phyloP scores from a whole-genome alignment of 2,888 invertebrate genomes.

The Aleiodes leptofemur region DNA sequence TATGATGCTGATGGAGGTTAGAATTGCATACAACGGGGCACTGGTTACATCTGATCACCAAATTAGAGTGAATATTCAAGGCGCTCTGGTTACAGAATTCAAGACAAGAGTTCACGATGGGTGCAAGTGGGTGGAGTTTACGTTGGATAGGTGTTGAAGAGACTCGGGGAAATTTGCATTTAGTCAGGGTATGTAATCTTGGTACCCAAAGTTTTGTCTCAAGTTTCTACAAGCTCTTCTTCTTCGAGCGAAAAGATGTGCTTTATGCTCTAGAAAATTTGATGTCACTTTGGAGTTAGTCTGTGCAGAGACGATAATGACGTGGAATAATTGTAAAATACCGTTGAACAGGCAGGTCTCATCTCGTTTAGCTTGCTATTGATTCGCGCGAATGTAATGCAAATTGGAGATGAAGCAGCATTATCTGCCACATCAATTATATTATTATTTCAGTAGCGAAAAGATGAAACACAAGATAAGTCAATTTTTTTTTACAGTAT shows the following conservation, averaged over 20 bases:
- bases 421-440: too few species aligned
- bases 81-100: not conserved
- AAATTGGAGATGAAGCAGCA: too few species aligned
- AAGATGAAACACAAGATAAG: too few species aligned
- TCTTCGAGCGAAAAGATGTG: not conserved
- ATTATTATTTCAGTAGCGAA: too few species aligned
- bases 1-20: slow-evolving; percentile 33
- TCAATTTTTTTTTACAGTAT: too few species aligned
- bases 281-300: slow-evolving; percentile 7
- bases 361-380: not conserved
- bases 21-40: slow-evolving; percentile 22
- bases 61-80: slow-evolving; percentile 28
- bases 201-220: slow-evolving; percentile 13
- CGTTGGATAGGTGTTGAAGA: slow-evolving; percentile 12
- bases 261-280: slow-evolving; percentile 15
- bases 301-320: not conserved
- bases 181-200: slow-evolving; percentile 30
- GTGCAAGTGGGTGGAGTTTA: slow-evolving; percentile 33
- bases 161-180: slow-evolving; percentile 24
- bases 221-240: slow-evolving; percentile 14
- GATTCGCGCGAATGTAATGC: too few species aligned
- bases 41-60: slow-evolving; percentile 22
- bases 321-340: not conserved
- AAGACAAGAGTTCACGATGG: slow-evolving; percentile 5
- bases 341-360: not conserved